A percentile compares a stretch with the other conserved stretches of the same genome.
Conservation (phyloP, 2,888 invertebrate genomes). For the Resseliella maxima region DNA sequence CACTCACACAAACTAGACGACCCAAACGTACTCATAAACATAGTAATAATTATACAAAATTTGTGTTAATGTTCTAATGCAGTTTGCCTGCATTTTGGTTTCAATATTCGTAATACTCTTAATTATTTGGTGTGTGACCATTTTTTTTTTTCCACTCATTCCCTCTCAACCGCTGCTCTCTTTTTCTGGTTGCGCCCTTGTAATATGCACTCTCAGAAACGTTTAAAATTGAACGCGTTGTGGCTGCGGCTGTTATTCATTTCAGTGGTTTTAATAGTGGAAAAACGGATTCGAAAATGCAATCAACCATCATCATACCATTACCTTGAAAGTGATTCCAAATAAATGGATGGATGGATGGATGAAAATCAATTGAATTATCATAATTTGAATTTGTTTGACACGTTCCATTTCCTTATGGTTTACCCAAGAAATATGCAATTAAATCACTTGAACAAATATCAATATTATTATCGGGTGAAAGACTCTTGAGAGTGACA, state of each 20-base stretch:
- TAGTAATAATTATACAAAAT: slow-evolving; percentile 36
- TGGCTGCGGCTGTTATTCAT: neutral
- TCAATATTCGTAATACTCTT: neutral
- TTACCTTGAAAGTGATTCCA: neutral
- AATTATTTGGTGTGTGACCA: slow-evolving; percentile 44
- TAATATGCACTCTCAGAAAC: too few relatives aligned
- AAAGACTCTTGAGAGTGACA: too few relatives aligned
- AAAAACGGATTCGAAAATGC: neutral
- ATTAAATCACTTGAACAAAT: too few relatives aligned
- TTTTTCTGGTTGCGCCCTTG: neutral
- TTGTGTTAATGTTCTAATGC: slow-evolving; percentile 18
- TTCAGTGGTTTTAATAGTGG: neutral
- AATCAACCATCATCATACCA: neutral
- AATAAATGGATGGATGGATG: neutral
- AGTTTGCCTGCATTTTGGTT: slow-evolving; percentile 11
- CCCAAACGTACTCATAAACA: neutral
- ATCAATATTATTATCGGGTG: too few relatives aligned
- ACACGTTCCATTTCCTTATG: too few relatives aligned
- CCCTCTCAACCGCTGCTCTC: neutral
- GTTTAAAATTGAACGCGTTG: neutral
- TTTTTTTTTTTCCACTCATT: neutral
- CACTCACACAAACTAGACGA: neutral
- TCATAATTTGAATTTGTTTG: neutral
- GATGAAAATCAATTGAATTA: neutral
- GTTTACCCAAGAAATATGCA: too few relatives aligned